These are phyloP conservation scores for Poeciliopsis turrubarensis DNA, from an alignment of 2,113 vertebrate genomes.

Conservation along the genomic window DNA sequence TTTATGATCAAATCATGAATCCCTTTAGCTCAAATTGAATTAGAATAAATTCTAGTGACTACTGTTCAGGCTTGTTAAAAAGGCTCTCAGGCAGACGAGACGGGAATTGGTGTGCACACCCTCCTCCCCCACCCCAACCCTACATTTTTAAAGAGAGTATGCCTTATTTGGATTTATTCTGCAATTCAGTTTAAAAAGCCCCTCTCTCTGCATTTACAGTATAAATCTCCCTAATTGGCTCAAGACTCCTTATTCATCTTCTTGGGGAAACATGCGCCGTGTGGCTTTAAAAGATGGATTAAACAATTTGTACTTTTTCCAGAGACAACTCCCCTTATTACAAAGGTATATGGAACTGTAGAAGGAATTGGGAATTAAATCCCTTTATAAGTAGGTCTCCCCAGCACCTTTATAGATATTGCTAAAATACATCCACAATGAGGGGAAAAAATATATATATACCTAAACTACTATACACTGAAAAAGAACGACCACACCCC, in stretches of 20 bases:
- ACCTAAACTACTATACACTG: no score
- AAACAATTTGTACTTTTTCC: conserved; percentile 16
- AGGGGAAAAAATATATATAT: no score
- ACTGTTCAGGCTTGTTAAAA: background rate
- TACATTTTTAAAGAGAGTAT: conserved; percentile 4
- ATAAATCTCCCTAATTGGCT: conserved; percentile 38
- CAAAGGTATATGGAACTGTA: background rate
- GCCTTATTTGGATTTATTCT: background rate
- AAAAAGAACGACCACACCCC: no score
- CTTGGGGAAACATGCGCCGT: conserved; percentile 5
- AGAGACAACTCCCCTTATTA: background rate
- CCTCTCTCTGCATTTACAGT: conserved; percentile 6
- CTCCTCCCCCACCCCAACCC: no score
- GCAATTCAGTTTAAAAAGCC: conserved; percentile 6
- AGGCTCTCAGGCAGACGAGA: background rate
- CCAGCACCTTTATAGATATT: background rate
- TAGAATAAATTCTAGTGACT: background rate
- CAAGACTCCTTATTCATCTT: conserved; percentile 23
- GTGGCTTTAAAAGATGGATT: conserved; percentile 43
- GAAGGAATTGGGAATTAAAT: background rate
- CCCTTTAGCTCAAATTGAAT: conserved; percentile 1
- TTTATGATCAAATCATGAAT: background rate
- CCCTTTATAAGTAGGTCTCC: background rate
- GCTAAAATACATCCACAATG: background rate
- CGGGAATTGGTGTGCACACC: no score